A percentile compares a stretch with the other conserved stretches of the same genome.
Evolutionary conservation across 92 coral and sea anemone species (phyloP).

Genomic region (Epizoanthus rinbou): DNA sequence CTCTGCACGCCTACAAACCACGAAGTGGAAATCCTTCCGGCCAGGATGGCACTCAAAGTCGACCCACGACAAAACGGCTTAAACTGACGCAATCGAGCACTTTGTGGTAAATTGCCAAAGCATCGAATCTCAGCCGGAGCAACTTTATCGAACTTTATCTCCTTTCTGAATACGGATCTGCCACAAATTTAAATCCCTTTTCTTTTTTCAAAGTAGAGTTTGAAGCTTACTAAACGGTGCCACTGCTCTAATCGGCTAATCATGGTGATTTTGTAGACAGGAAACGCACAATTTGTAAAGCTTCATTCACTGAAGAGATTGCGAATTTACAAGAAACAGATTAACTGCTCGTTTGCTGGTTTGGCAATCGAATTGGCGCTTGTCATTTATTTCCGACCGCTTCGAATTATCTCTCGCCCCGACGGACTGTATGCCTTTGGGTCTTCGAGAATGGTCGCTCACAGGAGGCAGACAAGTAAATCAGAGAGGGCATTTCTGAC

Average conservation of each 20-base stretch:
- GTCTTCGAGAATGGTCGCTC: too few species aligned
- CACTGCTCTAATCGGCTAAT: neutral
- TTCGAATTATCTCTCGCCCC: too few species aligned
- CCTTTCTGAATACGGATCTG: neutral
- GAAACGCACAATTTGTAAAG: slow-evolving; percentile 36
- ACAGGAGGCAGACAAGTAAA: too few species aligned
- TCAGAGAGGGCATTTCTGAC: too few species aligned
- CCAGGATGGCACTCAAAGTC: neutral
- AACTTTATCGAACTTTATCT: neutral
- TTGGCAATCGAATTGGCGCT: neutral
- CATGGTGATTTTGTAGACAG: slow-evolving; percentile 3
- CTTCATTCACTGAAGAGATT: slow-evolving; percentile 34
- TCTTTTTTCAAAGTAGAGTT: neutral
- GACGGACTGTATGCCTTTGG: too few species aligned
- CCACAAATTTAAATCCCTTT: neutral
- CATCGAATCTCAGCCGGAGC: slow-evolving; percentile 10
- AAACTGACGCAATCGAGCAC: neutral
- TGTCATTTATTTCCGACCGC: too few species aligned
- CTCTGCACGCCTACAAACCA: neutral
- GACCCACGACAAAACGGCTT: neutral
- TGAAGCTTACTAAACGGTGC: neutral
- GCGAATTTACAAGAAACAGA: slow-evolving; percentile 32
- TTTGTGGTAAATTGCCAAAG: slow-evolving; percentile 12
- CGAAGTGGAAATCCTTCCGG: slow-evolving; percentile 34
- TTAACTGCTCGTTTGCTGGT: neutral